Conservation (phyloP, 2,113 vertebrate genomes). For the Elanoides forficatus region DNA sequence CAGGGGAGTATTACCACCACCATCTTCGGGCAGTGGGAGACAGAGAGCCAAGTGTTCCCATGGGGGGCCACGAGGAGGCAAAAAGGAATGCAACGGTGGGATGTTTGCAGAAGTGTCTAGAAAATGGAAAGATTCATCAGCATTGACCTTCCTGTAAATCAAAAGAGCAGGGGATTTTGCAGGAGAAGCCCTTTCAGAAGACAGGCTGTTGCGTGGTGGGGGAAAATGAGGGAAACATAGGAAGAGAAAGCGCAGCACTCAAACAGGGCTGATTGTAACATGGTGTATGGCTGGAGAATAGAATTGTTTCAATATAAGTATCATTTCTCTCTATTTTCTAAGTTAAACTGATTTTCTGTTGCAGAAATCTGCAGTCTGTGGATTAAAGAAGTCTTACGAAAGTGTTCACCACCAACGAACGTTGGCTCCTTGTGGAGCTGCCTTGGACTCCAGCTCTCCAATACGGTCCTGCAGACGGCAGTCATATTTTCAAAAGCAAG, state of each 20-base stretch:
- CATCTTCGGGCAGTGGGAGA: not conserved
- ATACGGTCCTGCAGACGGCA: not conserved
- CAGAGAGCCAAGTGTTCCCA: not conserved
- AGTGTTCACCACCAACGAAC: not conserved
- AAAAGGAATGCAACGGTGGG: not conserved
- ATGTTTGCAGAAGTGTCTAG: not conserved
- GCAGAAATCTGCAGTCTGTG: not conserved
- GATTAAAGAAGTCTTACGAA: not conserved
- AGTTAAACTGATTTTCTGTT: not conserved
- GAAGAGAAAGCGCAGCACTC: not conserved
- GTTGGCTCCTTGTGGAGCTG: not conserved
- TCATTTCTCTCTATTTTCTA: not conserved
- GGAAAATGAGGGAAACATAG: not conserved
- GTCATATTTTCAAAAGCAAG: not conserved
- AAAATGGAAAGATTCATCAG: not conserved
- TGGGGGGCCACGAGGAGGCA: accelerated
- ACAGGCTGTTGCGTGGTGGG: not conserved
- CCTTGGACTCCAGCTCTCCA: not conserved
- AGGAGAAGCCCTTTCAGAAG: not conserved
- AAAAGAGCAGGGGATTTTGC: not conserved
- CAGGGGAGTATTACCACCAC: not conserved
- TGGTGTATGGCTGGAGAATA: not conserved
- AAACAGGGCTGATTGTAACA: not conserved
- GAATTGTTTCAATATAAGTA: not conserved
- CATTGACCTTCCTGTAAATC: not conserved